Conservation (phyloP, 2,797 vertebrate species). For the Sternarchorhynchus goeldii region DNA sequence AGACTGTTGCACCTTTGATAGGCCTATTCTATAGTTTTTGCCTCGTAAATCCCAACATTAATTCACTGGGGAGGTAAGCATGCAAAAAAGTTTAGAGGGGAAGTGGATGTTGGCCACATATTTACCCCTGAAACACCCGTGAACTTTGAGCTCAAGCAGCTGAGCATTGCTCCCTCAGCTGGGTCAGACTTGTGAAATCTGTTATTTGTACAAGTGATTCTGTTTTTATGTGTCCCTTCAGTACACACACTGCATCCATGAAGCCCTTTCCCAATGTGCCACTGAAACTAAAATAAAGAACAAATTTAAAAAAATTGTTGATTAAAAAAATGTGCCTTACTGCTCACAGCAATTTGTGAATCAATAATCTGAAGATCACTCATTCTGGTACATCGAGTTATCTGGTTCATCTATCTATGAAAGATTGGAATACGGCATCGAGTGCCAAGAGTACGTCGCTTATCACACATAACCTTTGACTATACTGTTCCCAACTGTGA, state of each 20-base stretch:
- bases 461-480: conserved; percentile 52
- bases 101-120: neutral
- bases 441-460: conserved; percentile 15
- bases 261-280: neutral
- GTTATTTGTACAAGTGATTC: conserved; percentile 10
- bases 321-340: neutral
- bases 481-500: conserved; percentile 7
- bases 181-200: neutral
- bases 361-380: neutral
- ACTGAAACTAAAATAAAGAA: neutral
- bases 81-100: neutral
- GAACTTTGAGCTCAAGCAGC: conserved; percentile 12
- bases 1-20: conserved; percentile 39
- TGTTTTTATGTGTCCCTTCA: neutral
- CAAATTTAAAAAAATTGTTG: no score
- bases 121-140: conserved; percentile 26
- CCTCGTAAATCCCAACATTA: conserved; percentile 25
- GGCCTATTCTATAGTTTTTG: neutral
- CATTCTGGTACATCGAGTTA: neutral
- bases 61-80: conserved; percentile 14
- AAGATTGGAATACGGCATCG: conserved; percentile 2
- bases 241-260: neutral
- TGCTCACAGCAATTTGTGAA: neutral
- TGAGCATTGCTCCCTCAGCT: conserved; percentile 2
- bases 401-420: neutral